Conservation (phyloP, 2,797 vertebrate genomes). For the Lophius americanus region DNA sequence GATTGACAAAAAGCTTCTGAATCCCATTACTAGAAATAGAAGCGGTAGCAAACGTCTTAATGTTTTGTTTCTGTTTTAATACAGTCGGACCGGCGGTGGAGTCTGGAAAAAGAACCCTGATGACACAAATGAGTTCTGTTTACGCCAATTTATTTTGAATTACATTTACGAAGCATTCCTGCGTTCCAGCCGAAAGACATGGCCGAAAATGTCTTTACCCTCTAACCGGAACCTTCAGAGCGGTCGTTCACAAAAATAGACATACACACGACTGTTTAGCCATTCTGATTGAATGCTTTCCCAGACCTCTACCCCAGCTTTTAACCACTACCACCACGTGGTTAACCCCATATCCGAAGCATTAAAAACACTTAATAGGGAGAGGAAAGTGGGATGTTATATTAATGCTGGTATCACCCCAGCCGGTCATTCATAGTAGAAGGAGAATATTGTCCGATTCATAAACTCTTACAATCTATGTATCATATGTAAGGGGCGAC, state of each 20-base stretch:
- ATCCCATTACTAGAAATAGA: too few relatives aligned
- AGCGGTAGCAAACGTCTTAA: too few relatives aligned
- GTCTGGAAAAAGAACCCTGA: neutral
- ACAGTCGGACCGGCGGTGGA: too few relatives aligned
- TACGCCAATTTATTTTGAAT: neutral
- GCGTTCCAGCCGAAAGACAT: neutral
- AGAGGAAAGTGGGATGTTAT: neutral
- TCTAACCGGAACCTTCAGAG: neutral
- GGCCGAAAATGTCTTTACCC: neutral
- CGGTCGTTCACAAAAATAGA: neutral
- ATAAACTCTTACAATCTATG: neutral
- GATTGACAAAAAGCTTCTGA: too few relatives aligned
- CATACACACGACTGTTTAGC: neutral
- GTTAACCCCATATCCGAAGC: neutral
- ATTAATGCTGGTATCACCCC: neutral
- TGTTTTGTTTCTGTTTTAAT: too few relatives aligned
- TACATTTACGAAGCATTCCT: neutral
- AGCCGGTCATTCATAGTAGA: neutral
- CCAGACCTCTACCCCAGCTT: too few relatives aligned
- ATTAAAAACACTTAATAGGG: neutral
- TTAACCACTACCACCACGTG: neutral
- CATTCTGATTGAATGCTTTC: neutral
- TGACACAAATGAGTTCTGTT: too few relatives aligned
- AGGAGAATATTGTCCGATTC: neutral
- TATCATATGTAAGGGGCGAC: neutral